Conservation (phyloP, 2,113 vertebrate genomes). For the Fulmarus glacialis region DNA sequence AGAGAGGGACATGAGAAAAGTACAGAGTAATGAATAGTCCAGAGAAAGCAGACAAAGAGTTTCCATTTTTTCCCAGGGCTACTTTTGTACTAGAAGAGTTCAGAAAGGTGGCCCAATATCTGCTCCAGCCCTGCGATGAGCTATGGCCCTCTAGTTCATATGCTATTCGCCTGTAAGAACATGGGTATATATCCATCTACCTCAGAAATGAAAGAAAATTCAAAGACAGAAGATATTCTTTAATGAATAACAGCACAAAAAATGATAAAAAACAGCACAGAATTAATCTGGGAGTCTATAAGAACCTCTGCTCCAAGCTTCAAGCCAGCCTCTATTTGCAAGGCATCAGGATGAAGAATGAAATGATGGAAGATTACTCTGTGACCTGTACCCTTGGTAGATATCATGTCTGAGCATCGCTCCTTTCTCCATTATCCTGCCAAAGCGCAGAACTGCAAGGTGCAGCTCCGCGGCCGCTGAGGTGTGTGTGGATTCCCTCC, state of each 20-base stretch:
- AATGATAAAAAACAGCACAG: not conserved
- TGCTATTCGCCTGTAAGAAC: not conserved
- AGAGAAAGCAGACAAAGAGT: not conserved
- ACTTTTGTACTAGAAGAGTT: not conserved
- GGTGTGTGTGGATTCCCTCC: not conserved
- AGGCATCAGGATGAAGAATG: not conserved
- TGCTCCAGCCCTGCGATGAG: not conserved
- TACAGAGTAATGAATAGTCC: not conserved
- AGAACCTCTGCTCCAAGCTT: not conserved
- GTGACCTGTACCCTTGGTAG: not conserved
- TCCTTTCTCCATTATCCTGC: not conserved
- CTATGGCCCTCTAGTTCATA: not conserved
- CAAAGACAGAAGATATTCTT: not conserved
- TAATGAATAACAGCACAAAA: not conserved
- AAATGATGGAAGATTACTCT: not conserved
- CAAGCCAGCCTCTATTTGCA: not conserved
- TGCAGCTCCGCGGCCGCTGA: rapidly evolving
- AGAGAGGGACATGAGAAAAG: not conserved
- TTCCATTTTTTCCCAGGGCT: not conserved
- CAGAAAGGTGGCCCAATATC: not conserved
- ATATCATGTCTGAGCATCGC: rapidly evolving
- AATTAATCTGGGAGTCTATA: not conserved
- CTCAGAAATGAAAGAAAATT: not conserved
- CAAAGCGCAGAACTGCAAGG: not conserved
- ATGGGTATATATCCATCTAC: not conserved